Base-by-base conservation (phyloP, 2,113 vertebrate species). In the Nerophis ophidion region DNA sequence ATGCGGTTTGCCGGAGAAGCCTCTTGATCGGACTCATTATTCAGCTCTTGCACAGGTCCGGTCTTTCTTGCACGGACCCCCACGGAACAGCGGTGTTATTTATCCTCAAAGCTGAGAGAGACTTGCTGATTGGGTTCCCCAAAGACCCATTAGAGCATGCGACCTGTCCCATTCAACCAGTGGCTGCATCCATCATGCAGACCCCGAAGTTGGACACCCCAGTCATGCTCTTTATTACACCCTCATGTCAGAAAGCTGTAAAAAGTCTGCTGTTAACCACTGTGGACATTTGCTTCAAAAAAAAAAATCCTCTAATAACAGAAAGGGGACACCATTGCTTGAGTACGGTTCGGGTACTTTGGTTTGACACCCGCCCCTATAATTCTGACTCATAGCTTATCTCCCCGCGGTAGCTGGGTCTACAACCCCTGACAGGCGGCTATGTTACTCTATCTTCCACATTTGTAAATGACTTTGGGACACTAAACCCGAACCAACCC, bases 121-220 rank as follows among this genome's bases (percentile, higher is more conserved):
- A 84, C 71, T 33, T 72, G 72, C 78, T 84, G 81, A 86, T 85
- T 83, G 75, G 74, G 70, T 72, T 87, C 88, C 88, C 86, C 47
- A 4, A 86, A 83, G 88, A 89, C 76, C 79, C 81, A 85, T 90
- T 90, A 88, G 57, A 84, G 73, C 63, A 48, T 73, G 72, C 74
- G 80, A 77, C 72, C 77, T 85, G 85, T 87, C 86, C 73, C 72
- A 8, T 49, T 77, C 80, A 75, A 67, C 71, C 72, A 65, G 63
- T 44, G 63, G 74, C 68, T 69, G 76, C 83, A 91, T 91, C 85
- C 86, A 87, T 91, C 89, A 90, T 82, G 79, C 79, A 85, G 84
- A 91, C 85, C 65, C 78, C 66, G 78, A 82, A 57, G 75, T 59
- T 16, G 77, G 81, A 80, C 67, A 74, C 47, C 56, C 57, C 44